Percentiles rank a stretch among this genome's conserved stretches.
These are phyloP conservation scores for Pelobates fuscus DNA, from an alignment of 2,113 vertebrate species.

Conservation along the genomic window DNA sequence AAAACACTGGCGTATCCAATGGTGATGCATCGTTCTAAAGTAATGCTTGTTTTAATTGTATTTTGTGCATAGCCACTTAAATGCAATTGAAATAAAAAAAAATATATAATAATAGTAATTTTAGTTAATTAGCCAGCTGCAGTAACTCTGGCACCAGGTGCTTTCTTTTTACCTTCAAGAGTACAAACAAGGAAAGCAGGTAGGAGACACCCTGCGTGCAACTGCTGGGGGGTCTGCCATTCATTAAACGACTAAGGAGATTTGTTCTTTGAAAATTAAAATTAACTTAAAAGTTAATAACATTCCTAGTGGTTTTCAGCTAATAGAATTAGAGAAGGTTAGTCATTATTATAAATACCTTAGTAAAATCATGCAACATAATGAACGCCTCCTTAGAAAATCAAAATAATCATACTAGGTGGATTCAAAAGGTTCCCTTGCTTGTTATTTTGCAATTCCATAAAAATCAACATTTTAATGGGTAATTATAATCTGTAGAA, in stretches of 20 bases:
- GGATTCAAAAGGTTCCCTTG: conserved; percentile 29
- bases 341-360: conserved; percentile 51
- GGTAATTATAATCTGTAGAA: conserved; percentile 49
- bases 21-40: neutral
- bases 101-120: conserved; percentile 42
- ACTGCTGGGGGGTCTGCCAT: conserved; percentile 50
- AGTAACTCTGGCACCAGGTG: neutral
- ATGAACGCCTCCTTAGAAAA: conserved; percentile 49
- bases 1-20: accelerated
- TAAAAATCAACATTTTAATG: conserved; percentile 50
- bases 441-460: conserved; percentile 45
- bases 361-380: conserved; percentile 47
- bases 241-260: conserved; percentile 42
- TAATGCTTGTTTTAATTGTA: conserved; percentile 13
- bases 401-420: conserved; percentile 47
- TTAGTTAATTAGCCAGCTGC: conserved; percentile 41
- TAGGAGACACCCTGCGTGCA: conserved; percentile 44
- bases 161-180: conserved; percentile 46
- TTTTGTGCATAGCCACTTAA: conserved; percentile 48
- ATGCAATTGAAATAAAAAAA: conserved; percentile 40
- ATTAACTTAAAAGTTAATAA: conserved; percentile 58
- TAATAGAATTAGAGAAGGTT: conserved; percentile 50
- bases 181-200: conserved; percentile 51
- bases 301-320: conserved; percentile 52
- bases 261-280: conserved; percentile 53